Base-by-base conservation (phyloP, 2,888 invertebrate genomes). In the Oscheius myriophilus region DNA sequence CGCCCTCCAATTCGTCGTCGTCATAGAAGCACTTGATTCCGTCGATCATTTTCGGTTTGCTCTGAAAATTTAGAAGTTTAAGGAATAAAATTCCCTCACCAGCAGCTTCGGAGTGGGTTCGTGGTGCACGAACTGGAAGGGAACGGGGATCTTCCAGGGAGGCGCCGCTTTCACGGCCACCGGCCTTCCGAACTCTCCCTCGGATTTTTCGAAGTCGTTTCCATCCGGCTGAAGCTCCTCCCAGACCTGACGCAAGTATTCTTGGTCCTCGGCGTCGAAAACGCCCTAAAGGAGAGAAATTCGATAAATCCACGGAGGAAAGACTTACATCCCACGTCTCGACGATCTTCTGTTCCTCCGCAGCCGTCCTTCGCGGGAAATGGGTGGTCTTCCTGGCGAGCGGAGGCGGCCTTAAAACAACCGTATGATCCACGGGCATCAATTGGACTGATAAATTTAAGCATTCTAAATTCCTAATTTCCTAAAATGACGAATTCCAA, bases 1-100 rank as follows among this genome's bases (percentile, higher is more conserved):
- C 63, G 1, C 80, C 80, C 3, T 70, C 74, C 33, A 80, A 62
- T 7, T 78, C 78, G 3, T 53, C 55, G 53, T 80, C 80, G 12
- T 72, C 74, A 54, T 72, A 80, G 61, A 73, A 76, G 2, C 65
- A 67, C n/a, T 70, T 58, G 18, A 74, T 70, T 16, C 70, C 64
- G 9, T 59, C 59, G 4, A 71, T 70, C 6, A 52, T 45, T 9
- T 67, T 68, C 14, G 73, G 73, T 16, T 61, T 62, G 2, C 58
- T 4, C 75, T 75, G 51, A 23, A 70, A 70, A 45, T 14, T n/a
- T n/a, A n/a, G n/a, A n/a, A 43, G n/a, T 6, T 14, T 43, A n/a
- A 6, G 3, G 21, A 33, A 57, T 14, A 41, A 21, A 21, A 12
- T 55, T 9, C 33, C 3, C 45, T 25, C 12, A 55, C 46, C 21